Conservation (phyloP, 2,888 invertebrate species). For the Celastrina argiolus region DNA sequence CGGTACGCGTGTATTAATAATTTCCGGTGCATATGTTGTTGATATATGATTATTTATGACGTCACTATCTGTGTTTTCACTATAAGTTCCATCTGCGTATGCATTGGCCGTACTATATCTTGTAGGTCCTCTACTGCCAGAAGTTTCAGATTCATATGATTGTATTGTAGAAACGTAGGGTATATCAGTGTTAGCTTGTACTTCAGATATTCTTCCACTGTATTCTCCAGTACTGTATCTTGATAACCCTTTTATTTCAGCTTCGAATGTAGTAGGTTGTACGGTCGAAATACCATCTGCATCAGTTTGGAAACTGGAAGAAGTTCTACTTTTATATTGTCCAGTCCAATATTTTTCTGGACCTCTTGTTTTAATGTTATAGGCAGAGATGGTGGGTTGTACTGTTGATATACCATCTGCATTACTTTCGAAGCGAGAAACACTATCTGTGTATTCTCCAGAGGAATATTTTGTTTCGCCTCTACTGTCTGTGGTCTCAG, state of each 20-base stretch:
- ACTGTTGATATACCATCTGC: not conserved
- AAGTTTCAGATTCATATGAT: constrained; percentile 7
- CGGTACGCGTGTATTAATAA: constrained; percentile 12
- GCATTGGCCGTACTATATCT: not conserved
- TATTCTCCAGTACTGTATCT: not conserved
- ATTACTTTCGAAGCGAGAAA: not conserved
- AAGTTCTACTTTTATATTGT: not conserved
- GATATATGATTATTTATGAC: not conserved
- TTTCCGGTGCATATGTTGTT: not conserved
- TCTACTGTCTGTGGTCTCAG: not conserved
- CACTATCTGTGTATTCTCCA: not conserved
- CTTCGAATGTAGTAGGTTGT: constrained; percentile 7
- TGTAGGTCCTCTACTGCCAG: constrained; percentile 5
- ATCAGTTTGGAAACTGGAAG: not conserved
- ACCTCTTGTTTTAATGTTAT: not conserved
- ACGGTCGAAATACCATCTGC: not conserved
- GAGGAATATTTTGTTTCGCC: constrained; percentile 2
- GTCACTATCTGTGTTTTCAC: constrained; percentile 6
- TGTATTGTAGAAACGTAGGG: not conserved
- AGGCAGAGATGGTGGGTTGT: not conserved
- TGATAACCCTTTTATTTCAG: not conserved
- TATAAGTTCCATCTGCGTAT: not conserved
- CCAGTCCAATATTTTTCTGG: constrained; percentile 3
- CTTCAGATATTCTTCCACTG: not conserved
- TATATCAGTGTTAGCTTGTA: constrained; percentile 1